Evolutionary conservation across 2,113 vertebrate genomes (phyloP).

Genomic region (Coptodon bakossiorum): DNA sequence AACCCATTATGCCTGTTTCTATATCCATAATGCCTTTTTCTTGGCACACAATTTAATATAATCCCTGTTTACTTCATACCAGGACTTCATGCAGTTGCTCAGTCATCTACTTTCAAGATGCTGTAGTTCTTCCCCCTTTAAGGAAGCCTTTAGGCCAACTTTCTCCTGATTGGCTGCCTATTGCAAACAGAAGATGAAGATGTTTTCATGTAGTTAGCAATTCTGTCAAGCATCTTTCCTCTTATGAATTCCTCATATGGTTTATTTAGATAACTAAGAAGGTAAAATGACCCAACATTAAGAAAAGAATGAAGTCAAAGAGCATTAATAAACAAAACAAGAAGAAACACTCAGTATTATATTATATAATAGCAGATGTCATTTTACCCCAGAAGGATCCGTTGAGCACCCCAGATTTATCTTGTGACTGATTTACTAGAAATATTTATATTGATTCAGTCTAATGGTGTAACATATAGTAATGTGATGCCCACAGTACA

Average conservation of each 20-base stretch:
- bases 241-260: background rate
- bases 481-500: background rate
- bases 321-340: background rate
- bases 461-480: background rate
- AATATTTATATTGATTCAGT: background rate
- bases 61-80: background rate
- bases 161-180: background rate
- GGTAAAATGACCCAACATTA: background rate
- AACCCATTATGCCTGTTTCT: background rate
- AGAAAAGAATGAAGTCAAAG: background rate
- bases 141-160: background rate
- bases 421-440: background rate
- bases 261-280: background rate
- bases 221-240: background rate
- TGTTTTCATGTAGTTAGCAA: background rate
- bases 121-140: background rate
- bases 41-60: background rate
- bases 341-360: background rate
- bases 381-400: background rate
- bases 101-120: background rate
- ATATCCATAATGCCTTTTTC: background rate
- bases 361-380: background rate
- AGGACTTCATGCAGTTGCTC: background rate
- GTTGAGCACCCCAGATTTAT: background rate
- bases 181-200: background rate